A percentile compares a stretch with the other conserved stretches of the same genome.
phyloP scores from a whole-genome alignment of 1,140 invertebrate genomes.

The Chymomyza costata region DNA sequence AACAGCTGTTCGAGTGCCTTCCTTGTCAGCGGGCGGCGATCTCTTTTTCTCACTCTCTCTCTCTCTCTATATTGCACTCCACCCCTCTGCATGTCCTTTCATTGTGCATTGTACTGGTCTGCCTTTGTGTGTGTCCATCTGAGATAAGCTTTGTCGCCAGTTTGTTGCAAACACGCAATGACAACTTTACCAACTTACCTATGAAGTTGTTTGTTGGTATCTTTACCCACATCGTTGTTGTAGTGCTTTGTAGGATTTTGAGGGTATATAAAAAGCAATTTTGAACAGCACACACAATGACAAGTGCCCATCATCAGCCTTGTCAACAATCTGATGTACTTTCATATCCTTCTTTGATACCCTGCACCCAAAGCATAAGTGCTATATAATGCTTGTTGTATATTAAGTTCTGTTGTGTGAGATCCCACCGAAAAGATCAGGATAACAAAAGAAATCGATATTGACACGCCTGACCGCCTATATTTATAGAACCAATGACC shows the following conservation, averaged over 20 bases:
- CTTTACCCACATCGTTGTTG: background rate
- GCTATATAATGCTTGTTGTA: background rate
- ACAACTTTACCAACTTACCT: slow-evolving; percentile 48
- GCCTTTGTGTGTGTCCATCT: slow-evolving; percentile 65
- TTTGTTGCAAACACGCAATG: slow-evolving; percentile 65
- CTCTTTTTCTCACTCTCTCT: slow-evolving; percentile 16
- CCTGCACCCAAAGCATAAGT: no score
- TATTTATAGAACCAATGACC: no score
- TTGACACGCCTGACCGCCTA: no score
- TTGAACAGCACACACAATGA: slow-evolving; percentile 41
- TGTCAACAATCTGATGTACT: slow-evolving; percentile 24
- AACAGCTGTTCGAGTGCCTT: slow-evolving; percentile 55
- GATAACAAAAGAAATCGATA: no score
- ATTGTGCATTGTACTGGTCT: background rate
- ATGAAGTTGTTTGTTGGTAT: slow-evolving; percentile 38
- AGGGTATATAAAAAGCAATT: slow-evolving; percentile 44
- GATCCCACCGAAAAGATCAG: no score
- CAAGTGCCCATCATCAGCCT: slow-evolving; percentile 42
- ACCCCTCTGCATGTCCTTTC: slow-evolving; percentile 3
- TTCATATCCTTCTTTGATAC: no score
- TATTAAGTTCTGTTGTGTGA: background rate
- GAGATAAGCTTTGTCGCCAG: slow-evolving; percentile 62
- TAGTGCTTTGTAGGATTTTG: slow-evolving; percentile 36
- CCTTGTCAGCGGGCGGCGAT: slow-evolving; percentile 14
- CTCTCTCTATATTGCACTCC: slow-evolving; percentile 1